phyloP scores from a whole-genome alignment of 2,113 vertebrate species.

The Nycticryphes semicollaris region DNA sequence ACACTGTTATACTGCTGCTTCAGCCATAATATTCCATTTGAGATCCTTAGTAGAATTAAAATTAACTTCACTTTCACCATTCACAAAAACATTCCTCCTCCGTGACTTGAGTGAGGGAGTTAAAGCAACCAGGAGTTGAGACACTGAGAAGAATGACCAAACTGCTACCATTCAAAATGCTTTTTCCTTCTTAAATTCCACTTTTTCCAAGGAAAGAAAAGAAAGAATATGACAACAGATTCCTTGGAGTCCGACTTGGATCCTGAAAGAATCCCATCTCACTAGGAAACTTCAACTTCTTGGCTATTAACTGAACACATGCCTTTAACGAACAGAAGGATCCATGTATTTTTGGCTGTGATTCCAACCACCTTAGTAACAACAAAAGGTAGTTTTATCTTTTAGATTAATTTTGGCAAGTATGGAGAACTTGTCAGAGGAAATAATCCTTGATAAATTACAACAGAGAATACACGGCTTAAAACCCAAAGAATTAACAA shows the following conservation, averaged over 20 bases:
- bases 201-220: conserved; percentile 1
- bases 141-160: neutral
- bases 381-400: conserved; percentile 6
- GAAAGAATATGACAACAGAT: conserved; percentile 20
- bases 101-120: neutral
- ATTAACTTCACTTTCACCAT: neutral
- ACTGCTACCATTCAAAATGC: neutral
- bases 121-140: neutral
- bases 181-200: neutral
- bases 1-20: neutral
- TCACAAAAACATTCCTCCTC: neutral
- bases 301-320: neutral
- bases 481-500: conserved; percentile 8
- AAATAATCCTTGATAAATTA: conserved; percentile 3
- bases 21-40: neutral
- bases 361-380: neutral
- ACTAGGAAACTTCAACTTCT: neutral
- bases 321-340: neutral
- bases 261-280: conserved; percentile 24
- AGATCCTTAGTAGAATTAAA: neutral
- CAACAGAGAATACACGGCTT: neutral
- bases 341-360: neutral
- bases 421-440: neutral
- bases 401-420: conserved; percentile 5
- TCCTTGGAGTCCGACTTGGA: conserved; percentile 20